Conservation (phyloP, 2,113 vertebrate genomes). For the Odontophorus gujanensis region DNA sequence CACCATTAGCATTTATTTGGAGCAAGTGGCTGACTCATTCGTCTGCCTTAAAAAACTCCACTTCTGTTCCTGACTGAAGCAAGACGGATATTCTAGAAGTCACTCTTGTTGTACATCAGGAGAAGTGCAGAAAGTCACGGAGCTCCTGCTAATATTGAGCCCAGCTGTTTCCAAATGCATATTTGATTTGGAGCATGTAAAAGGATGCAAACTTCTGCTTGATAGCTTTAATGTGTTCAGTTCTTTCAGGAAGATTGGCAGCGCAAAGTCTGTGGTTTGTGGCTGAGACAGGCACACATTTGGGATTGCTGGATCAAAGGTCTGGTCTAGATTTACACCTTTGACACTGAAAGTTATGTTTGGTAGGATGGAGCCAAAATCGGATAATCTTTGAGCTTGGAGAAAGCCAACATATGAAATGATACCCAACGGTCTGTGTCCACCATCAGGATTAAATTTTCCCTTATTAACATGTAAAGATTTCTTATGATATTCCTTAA, state of each 20-base stretch:
- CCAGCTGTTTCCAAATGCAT: background rate
- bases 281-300: background rate
- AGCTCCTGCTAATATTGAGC: background rate
- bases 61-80: constrained; percentile 7
- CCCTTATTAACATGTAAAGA: background rate
- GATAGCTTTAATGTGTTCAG: background rate
- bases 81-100: constrained; percentile 33
- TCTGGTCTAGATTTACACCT: background rate
- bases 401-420: background rate
- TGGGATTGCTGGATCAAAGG: background rate
- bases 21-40: constrained; percentile 50
- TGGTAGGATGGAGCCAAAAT: background rate
- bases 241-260: background rate
- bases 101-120: background rate
- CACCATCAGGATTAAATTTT: background rate
- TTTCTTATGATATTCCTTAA: background rate
- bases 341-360: background rate
- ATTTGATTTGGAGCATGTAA: fast-evolving
- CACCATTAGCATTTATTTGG: constrained; percentile 39
- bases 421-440: background rate
- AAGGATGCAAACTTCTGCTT: background rate
- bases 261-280: background rate
- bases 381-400: background rate
- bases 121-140: background rate
- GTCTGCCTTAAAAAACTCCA: constrained; percentile 54